Evolutionary conservation across 1,140 invertebrate genomes (phyloP).

Genomic region (Macrotrachela quadricornifera): DNA sequence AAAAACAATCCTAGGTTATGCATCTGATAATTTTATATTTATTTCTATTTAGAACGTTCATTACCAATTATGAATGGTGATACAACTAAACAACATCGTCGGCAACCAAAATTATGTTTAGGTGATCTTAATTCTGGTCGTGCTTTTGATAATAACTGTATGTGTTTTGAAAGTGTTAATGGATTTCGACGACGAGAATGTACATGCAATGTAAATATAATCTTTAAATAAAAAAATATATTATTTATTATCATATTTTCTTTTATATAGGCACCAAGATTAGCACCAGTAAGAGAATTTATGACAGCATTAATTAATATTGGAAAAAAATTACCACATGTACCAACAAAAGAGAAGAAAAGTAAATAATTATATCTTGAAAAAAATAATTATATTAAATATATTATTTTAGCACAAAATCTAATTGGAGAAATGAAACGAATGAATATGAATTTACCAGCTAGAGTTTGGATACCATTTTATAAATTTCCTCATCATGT

Average conservation of each 20-base stretch:
- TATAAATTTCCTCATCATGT: slow-evolving; percentile 50
- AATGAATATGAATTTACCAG: slow-evolving; percentile 84
- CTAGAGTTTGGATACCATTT: slow-evolving; percentile 83
- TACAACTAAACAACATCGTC: not conserved
- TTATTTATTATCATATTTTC: not conserved
- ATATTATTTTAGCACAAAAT: slow-evolving; percentile 30
- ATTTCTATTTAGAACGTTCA: not conserved
- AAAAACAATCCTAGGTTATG: too few species aligned
- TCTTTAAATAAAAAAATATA: too few species aligned
- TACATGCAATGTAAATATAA: slow-evolving; percentile 16
- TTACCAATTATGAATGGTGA: not conserved
- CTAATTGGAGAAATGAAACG: slow-evolving; percentile 71
- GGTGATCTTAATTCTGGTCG: slow-evolving; percentile 75
- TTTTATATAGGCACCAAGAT: slow-evolving; percentile 40
- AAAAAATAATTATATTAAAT: slow-evolving; percentile 7
- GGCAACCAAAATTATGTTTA: slow-evolving; percentile 18
- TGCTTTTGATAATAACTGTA: slow-evolving; percentile 86
- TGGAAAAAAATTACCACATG: slow-evolving; percentile 62
- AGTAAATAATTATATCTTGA: slow-evolving; percentile 25
- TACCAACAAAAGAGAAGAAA: slow-evolving; percentile 80
- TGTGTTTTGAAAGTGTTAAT: slow-evolving; percentile 45
- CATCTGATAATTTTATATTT: not conserved
- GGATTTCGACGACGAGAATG: too few species aligned
- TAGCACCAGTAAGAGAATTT: slow-evolving; percentile 64
- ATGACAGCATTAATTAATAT: slow-evolving; percentile 59